phyloP scores from a whole-genome alignment of 2,113 vertebrate species.

The Antechinus flavipes region DNA sequence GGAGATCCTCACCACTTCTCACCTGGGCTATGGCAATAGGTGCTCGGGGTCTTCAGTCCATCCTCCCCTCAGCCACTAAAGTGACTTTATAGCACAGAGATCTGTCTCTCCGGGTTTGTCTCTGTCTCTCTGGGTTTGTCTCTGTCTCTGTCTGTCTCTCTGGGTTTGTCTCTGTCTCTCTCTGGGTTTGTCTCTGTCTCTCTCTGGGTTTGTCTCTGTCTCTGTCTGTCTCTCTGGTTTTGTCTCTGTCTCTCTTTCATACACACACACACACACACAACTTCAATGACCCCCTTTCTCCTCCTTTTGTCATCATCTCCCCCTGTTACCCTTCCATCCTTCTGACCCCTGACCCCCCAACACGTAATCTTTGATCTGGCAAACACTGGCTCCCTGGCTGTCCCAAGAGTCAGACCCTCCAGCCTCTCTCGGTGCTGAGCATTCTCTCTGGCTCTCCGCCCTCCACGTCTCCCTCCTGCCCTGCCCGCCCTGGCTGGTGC shows the following conservation, averaged over 20 bases:
- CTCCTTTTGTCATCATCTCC: neutral
- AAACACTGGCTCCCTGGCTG: too few species aligned
- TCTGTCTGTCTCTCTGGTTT: too few species aligned
- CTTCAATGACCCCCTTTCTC: neutral
- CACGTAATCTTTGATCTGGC: rapidly evolving
- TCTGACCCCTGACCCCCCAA: neutral
- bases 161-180: neutral
- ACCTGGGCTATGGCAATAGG: too few species aligned
- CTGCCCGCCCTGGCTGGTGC: too few species aligned
- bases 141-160: neutral
- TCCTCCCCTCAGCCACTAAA: neutral
- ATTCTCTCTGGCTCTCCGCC: neutral
- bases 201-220: neutral
- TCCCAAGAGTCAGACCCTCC: too few species aligned
- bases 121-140: neutral
- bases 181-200: neutral
- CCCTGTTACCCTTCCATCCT: neutral
- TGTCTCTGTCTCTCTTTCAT: neutral
- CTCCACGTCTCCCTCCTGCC: too few species aligned
- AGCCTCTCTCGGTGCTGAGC: neutral
- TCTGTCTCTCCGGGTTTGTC: neutral
- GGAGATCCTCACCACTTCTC: too few species aligned
- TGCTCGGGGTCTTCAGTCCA: neutral
- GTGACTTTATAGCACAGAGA: too few species aligned
- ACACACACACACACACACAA: neutral